Conservation (phyloP, 2,797 vertebrate species). For the Megaceryle alcyon region DNA sequence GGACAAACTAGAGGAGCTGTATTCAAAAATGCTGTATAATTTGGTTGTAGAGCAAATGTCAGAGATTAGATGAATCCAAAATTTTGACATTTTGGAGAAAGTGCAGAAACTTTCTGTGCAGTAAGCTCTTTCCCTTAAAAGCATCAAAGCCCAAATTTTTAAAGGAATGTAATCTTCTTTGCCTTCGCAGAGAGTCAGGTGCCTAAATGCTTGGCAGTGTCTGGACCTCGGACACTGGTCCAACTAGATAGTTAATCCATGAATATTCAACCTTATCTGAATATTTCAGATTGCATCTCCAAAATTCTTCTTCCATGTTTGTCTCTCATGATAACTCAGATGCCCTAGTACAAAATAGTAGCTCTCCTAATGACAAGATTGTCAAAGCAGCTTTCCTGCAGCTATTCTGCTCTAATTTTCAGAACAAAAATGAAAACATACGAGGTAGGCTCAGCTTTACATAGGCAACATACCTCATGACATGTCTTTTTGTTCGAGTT, state of each 20-base stretch:
- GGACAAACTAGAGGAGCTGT: neutral
- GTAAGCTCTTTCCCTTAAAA: neutral
- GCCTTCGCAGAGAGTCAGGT: neutral
- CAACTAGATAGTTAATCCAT: neutral
- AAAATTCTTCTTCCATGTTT: neutral
- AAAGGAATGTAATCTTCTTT: neutral
- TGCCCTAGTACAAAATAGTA: neutral
- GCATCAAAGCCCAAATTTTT: neutral
- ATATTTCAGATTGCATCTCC: neutral
- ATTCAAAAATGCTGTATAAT: neutral
- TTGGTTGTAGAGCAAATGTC: neutral
- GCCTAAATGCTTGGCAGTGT: neutral
- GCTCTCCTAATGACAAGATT: neutral
- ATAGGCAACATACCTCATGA: neutral
- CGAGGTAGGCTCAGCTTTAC: neutral
- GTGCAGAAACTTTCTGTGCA: neutral
- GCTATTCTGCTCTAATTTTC: neutral
- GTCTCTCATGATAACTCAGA: neutral
- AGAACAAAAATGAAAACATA: neutral
- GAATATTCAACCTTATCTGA: neutral
- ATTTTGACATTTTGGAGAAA: neutral
- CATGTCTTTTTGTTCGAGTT: neutral
- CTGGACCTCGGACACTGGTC: neutral
- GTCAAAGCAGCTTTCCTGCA: neutral
- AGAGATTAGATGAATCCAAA: constrained; percentile 3